phyloP scores from a whole-genome alignment of 2,888 invertebrate species.

The Linnaemya vulpina region DNA sequence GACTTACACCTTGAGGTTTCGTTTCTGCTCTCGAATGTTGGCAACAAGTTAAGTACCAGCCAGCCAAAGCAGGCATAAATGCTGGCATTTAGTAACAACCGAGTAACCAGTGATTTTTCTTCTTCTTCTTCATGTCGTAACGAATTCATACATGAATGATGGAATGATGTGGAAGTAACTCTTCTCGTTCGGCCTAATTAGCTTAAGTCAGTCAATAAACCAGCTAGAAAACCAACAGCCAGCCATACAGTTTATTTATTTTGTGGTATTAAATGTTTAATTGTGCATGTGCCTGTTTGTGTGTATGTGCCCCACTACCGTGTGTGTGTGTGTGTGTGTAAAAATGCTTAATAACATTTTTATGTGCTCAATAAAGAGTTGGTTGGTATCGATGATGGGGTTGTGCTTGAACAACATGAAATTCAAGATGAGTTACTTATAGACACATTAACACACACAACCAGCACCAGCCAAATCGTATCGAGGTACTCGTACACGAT shows the following conservation, averaged over 20 bases:
- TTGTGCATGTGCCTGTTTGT: conserved; percentile 36
- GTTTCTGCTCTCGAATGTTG: background rate
- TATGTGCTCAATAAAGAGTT: background rate
- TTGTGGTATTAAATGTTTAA: conserved; percentile 58
- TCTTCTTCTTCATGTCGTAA: background rate
- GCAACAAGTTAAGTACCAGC: conserved; percentile 57
- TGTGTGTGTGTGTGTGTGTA: too few species aligned
- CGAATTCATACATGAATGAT: background rate
- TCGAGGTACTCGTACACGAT: background rate
- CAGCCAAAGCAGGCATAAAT: background rate
- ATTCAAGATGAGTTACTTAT: conserved; percentile 27
- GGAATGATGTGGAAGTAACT: background rate
- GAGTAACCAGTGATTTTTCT: conserved; percentile 20
- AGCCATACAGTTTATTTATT: background rate
- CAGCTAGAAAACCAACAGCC: conserved; percentile 30
- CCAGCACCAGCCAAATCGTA: background rate
- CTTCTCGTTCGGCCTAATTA: conserved; percentile 45
- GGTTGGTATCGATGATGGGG: conserved; percentile 9
- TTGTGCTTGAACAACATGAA: conserved; percentile 12
- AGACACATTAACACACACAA: conserved; percentile 1
- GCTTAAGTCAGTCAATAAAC: conserved; percentile 47
- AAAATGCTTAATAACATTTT: background rate
- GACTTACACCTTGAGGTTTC: conserved; percentile 46
- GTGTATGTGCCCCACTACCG: background rate
- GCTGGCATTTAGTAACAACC: conserved; percentile 21